Conservation (phyloP, 2,797 vertebrate species). For the Anguilla megastoma region DNA sequence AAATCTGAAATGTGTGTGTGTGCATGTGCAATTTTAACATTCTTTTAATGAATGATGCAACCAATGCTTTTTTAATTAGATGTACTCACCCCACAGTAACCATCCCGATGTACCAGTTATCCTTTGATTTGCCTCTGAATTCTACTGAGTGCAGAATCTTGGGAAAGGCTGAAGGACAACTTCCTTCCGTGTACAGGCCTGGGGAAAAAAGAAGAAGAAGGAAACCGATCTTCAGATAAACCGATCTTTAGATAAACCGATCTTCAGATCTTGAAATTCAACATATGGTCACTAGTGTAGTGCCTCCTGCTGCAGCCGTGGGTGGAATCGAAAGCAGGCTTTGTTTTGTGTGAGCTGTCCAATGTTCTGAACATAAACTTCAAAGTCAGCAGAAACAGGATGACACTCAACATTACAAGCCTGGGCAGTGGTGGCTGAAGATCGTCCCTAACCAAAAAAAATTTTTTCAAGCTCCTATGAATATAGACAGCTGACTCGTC, state of each 20-base stretch:
- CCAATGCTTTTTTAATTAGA: no score
- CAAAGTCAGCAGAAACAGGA: not conserved
- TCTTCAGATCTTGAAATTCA: not conserved
- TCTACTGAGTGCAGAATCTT: not conserved
- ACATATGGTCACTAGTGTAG: not conserved
- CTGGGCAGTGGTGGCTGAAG: not conserved
- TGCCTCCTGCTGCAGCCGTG: no score
- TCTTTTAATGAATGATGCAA: no score
- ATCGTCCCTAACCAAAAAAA: not conserved
- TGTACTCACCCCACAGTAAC: not conserved
- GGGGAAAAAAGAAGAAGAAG: not conserved
- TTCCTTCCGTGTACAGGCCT: not conserved
- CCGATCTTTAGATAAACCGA: not conserved
- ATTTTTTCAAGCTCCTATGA: not conserved
- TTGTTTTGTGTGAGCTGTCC: slow-evolving; percentile 48
- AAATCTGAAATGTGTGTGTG: no score
- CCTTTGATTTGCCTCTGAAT: not conserved
- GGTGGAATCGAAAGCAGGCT: not conserved
- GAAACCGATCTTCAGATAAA: no score
- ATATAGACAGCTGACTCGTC: not conserved
- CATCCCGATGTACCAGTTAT: not conserved
- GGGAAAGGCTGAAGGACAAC: not conserved
- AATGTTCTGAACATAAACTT: slow-evolving; percentile 48
- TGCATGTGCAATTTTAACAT: no score
- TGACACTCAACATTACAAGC: not conserved